A percentile compares a stretch with the other conserved stretches of the same genome.
Evolutionary conservation across 2,888 invertebrate species (phyloP).

Genomic region (Dexiosoma caninum): DNA sequence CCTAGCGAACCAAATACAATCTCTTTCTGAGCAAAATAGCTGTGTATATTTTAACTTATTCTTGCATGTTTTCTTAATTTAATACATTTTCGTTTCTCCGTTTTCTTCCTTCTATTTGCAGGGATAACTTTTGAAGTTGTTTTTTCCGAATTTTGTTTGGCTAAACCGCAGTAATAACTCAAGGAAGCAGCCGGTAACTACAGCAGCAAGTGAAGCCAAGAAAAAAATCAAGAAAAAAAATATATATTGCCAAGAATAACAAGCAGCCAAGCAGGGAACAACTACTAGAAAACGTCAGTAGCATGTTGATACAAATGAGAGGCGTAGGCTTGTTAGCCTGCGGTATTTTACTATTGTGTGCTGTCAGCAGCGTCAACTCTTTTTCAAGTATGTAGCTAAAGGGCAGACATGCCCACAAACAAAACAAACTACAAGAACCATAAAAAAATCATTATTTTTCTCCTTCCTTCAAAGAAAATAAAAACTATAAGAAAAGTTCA

Average conservation of each 20-base stretch:
- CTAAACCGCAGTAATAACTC: constrained; percentile 63
- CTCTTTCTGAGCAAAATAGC: constrained; percentile 36
- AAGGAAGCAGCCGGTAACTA: constrained; percentile 55
- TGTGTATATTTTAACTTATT: constrained; percentile 24
- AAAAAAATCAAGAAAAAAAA: constrained; percentile 8
- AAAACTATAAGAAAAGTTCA: constrained; percentile 28
- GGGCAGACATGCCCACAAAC: constrained; percentile 52
- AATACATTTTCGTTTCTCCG: constrained; percentile 26
- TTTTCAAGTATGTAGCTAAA: constrained; percentile 75
- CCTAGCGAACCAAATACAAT: constrained; percentile 1
- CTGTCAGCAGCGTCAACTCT: constrained; percentile 72
- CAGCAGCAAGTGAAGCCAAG: constrained; percentile 1
- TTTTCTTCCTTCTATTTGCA: constrained; percentile 47
- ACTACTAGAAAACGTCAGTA: constrained; percentile 30
- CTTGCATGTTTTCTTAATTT: constrained; percentile 53
- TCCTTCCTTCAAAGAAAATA: background rate
- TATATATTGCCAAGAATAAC: constrained; percentile 1
- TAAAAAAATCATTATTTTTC: constrained; percentile 40
- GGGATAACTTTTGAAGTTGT: constrained; percentile 40
- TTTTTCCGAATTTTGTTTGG: constrained; percentile 15
- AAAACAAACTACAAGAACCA: constrained; percentile 23
- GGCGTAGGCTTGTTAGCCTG: constrained; percentile 64
- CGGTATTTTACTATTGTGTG: constrained; percentile 69
- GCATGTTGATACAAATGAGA: constrained; percentile 66
- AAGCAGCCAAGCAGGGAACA: constrained; percentile 5